Evolutionary conservation across 2,888 invertebrate species (phyloP).

Genomic region (Gonocerus acuteangulatus): DNA sequence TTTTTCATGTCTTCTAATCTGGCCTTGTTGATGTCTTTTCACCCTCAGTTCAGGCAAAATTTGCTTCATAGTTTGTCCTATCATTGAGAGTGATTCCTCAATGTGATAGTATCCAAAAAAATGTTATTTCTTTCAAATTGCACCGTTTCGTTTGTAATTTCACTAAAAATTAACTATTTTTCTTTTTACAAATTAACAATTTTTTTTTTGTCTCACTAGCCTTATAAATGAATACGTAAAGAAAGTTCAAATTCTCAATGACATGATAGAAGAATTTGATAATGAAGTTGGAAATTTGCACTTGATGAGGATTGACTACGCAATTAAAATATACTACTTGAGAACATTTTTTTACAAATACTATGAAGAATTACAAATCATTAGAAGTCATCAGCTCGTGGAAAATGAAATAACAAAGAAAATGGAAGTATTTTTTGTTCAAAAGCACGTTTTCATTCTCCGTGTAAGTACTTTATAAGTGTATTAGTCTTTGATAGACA

Average conservation of each 20-base stretch:
- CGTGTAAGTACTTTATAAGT: constrained; percentile 28
- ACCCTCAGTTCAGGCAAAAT: no score
- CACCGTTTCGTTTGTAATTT: no score
- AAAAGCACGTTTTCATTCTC: constrained; percentile 22
- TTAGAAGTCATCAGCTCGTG: constrained; percentile 63
- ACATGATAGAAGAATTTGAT: constrained; percentile 59
- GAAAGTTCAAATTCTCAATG: constrained; percentile 28
- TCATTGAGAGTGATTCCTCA: no score
- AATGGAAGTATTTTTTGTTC: constrained; percentile 36
- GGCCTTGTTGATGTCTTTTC: no score
- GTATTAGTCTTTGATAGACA: not conserved
- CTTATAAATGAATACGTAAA: constrained; percentile 6
- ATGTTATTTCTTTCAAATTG: no score
- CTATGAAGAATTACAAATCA: constrained; percentile 64
- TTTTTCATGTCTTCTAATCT: no score
- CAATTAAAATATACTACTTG: constrained; percentile 53
- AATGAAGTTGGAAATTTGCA: constrained; percentile 51
- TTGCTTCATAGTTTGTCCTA: no score
- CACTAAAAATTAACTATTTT: no score
- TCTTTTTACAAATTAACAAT: no score
- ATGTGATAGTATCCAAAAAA: no score
- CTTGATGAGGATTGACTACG: constrained; percentile 52
- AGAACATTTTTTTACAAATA: constrained; percentile 58
- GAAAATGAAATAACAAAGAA: constrained; percentile 53
- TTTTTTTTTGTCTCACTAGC: not conserved